Base-by-base conservation (phyloP, 37 sponge, comb jelly and placozoan genomes). In the Spongilla lacustris region DNA sequence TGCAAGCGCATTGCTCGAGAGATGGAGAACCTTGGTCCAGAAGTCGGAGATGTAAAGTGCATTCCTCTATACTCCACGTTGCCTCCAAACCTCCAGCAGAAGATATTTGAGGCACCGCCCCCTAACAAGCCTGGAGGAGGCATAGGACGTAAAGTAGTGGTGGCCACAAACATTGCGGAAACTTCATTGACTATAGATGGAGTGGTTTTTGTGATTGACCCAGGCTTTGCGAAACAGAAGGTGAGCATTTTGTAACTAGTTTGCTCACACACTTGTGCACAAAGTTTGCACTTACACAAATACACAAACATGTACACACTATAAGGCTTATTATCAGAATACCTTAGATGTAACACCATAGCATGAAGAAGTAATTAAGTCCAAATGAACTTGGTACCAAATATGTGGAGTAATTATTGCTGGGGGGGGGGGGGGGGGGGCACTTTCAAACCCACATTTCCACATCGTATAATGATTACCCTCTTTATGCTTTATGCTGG, bases 101-200 rank as follows among this genome's bases (percentile, higher is more conserved):
- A 94, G 78, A 98, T 98, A 50, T 98, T 98, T 75, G 99, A 98
- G 82, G 50, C 92, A 23, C 88, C 99, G n/a, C 99, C 99, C 24
- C 97, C 99, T 10, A 92, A 87, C 22, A 90, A 87, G 50, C 80
- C 87, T 21, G 95, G 93, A 50, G 99, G 97, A 21, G 94, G 92
- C 34, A 82, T 96, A 66, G 99, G 99, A 10, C 85, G 99, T 31
- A 98, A 98, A 83, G 92, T 95, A 27, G 99, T 98, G 17, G 94
- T 98, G 48, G 89, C 99, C 19, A 98, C 99, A 2, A 98, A 98
- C 88, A 98, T 98, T 78, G 99, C 99, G 17, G 99, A 98, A 75
- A 98, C 99, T 58, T 98, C 99, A 11, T 93, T 98, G 50, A 98
- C 99, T 23, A 98, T 98, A 67, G 99, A 98, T 84, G 99, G 99